A percentile compares a stretch with the other conserved stretches of the same genome.
These are phyloP conservation scores for Propithecus deckenii DNA, from an alignment of 2,797 vertebrate genomes.

Conservation along the genomic window DNA sequence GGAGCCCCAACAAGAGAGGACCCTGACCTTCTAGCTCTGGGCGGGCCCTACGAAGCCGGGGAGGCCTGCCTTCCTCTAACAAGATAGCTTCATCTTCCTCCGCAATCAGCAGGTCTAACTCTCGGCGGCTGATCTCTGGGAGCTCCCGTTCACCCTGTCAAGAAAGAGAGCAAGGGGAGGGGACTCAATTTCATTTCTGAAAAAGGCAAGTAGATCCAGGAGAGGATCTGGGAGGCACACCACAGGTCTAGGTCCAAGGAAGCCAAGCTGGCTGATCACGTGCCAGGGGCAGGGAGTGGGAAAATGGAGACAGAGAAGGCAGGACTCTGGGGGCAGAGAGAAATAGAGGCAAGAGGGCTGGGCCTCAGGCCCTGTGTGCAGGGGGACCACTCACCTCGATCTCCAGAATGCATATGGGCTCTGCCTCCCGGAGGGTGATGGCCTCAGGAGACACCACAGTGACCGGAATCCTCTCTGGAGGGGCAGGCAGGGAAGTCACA, in stretches of 20 bases:
- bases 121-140: conserved; percentile 85
- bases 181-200: background rate
- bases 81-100: conserved; percentile 83
- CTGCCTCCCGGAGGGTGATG: conserved; percentile 87
- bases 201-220: background rate
- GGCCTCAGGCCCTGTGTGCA: background rate
- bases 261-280: background rate
- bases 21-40: background rate
- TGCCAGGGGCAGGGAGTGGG: background rate
- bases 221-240: background rate
- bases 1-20: background rate
- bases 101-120: conserved; percentile 87
- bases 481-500: background rate
- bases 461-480: conserved; percentile 41
- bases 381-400: conserved; percentile 84
- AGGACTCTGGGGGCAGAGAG: background rate
- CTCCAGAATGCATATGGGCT: conserved; percentile 79
- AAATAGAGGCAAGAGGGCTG: background rate
- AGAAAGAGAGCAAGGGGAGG: background rate
- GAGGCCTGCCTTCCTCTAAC: conserved; percentile 51
- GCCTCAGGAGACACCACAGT: conserved; percentile 64
- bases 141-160: conserved; percentile 85
- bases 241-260: background rate
- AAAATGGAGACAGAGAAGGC: background rate
- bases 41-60: rapidly evolving